Evolutionary conservation across 2,888 invertebrate species (phyloP), one percentile per base, ranked within the genome.

Genomic region (Tinea semifulvella): DNA sequence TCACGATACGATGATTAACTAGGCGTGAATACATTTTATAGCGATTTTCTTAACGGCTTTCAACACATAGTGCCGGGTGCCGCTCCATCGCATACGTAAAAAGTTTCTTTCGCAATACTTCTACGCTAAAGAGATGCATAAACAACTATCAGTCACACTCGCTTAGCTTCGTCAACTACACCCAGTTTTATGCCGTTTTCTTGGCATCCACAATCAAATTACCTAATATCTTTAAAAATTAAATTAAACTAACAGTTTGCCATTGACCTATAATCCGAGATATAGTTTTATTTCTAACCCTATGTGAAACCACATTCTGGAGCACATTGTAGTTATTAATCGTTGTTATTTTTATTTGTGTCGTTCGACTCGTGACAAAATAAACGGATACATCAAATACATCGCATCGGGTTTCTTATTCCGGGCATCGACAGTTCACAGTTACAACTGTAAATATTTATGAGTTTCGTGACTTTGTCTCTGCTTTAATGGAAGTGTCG

Each of bases 191-290:
- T 57, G 55, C 52, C 49, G 53, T 60, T 55, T 58, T 36, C 36
- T 36, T 36, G 36, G 36, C 36, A 36, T 3, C 17, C 7, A 18
- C n/a, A 8, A 17, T 16, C 16, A 16, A 36, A 18, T 36, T 36
- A 18, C 36, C 18, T 18, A 36, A 36, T 18, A 16, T 3, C 36
- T 18, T 36, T 10, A 36, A 36, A 28, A 28, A 36, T 36, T 36
- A 16, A 10, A 16, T 35, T 35, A 35, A 26, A 38, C 18, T 38
- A 17, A 4, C 16, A 38, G 55, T 53, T 48, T 59, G 68, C 63
- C 70, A 72, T 68, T 72, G 71, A 67, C 71, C 68, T 56, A 67
- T 46, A 28, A 42, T 19, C 17, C 25, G 19, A 8, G 26, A 22
- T 16, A 25, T 38, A 13, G 22, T 20, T 38, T 25, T 25, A 19